Percentiles rank a stretch among this genome's conserved stretches.
These are phyloP conservation scores for Gracilinanus agilis DNA, from an alignment of 2,113 vertebrate species.

Conservation along the genomic window DNA sequence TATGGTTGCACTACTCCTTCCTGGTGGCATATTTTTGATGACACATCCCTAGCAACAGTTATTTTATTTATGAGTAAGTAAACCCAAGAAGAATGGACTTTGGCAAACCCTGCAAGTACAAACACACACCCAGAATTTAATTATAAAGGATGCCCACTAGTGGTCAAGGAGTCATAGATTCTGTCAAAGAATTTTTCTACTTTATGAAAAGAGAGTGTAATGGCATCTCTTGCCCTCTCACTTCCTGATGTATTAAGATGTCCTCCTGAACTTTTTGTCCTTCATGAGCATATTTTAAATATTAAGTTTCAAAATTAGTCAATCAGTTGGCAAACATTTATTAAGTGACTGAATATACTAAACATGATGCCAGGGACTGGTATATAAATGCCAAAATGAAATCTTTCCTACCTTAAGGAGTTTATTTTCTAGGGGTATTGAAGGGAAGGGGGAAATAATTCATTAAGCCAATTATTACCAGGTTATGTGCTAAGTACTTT, in stretches of 20 bases:
- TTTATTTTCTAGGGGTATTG: neutral
- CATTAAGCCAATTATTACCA: neutral
- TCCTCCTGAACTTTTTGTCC: neutral
- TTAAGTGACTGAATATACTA: neutral
- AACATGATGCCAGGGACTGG: neutral
- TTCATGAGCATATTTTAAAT: slow-evolving; percentile 27
- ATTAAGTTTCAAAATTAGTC: slow-evolving; percentile 19
- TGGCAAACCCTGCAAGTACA: slow-evolving; percentile 69
- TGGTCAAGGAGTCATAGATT: slow-evolving; percentile 25
- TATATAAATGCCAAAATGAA: neutral
- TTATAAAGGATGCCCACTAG: slow-evolving; percentile 14
- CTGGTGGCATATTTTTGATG: slow-evolving; percentile 82
- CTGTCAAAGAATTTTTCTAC: slow-evolving; percentile 40
- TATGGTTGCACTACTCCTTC: slow-evolving; percentile 73
- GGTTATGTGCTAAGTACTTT: neutral
- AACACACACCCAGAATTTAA: slow-evolving; percentile 35
- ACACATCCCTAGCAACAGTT: slow-evolving; percentile 78
- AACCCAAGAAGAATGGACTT: slow-evolving; percentile 81
- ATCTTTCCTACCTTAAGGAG: neutral
- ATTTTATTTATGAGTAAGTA: slow-evolving; percentile 80
- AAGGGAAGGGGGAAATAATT: neutral
- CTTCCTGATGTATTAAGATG: neutral
- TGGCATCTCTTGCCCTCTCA: neutral
- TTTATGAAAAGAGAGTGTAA: neutral
- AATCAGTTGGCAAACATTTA: neutral